phyloP scores from a whole-genome alignment of 2,797 vertebrate genomes.

The Philypnodon macrostomus region DNA sequence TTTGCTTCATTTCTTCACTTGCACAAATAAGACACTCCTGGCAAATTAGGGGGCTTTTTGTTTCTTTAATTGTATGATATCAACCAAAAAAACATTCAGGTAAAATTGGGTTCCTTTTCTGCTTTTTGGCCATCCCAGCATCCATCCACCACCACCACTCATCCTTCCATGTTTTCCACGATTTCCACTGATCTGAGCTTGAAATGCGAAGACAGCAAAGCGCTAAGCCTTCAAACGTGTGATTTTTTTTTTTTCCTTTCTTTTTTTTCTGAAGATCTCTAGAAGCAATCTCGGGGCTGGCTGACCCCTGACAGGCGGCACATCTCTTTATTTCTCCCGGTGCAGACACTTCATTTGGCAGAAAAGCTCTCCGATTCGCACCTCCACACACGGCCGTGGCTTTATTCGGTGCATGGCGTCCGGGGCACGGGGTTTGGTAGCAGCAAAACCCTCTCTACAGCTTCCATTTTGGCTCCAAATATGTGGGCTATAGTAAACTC shows the following conservation, averaged over 20 bases:
- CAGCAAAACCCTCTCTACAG: slow-evolving; percentile 41
- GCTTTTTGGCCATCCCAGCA: slow-evolving; percentile 83
- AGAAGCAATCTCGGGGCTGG: slow-evolving; percentile 95
- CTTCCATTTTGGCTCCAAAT: no score
- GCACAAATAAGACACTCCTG: slow-evolving; percentile 38
- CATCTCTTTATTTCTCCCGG: slow-evolving; percentile 90
- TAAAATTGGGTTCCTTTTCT: slow-evolving; percentile 67
- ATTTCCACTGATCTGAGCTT: slow-evolving; percentile 93
- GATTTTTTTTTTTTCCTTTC: slow-evolving; percentile 81
- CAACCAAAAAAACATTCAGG: slow-evolving; percentile 82
- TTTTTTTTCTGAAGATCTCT: slow-evolving; percentile 88
- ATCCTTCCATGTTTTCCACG: slow-evolving; percentile 77
- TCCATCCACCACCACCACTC: slow-evolving; percentile 73
- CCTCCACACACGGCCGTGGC: slow-evolving; percentile 86
- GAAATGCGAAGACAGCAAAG: slow-evolving; percentile 91
- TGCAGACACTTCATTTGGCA: slow-evolving; percentile 92
- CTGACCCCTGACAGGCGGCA: slow-evolving; percentile 94
- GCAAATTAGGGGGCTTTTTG: slow-evolving; percentile 61
- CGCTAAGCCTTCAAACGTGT: slow-evolving; percentile 95
- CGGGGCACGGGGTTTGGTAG: slow-evolving; percentile 18
- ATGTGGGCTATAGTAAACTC: no score
- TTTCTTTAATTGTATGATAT: slow-evolving; percentile 71
- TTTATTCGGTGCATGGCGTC: slow-evolving; percentile 85
- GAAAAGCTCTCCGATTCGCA: slow-evolving; percentile 93
- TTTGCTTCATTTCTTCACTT: slow-evolving; percentile 35